Conservation (phyloP, 2,888 invertebrate genomes). For the Tineola bisselliella region DNA sequence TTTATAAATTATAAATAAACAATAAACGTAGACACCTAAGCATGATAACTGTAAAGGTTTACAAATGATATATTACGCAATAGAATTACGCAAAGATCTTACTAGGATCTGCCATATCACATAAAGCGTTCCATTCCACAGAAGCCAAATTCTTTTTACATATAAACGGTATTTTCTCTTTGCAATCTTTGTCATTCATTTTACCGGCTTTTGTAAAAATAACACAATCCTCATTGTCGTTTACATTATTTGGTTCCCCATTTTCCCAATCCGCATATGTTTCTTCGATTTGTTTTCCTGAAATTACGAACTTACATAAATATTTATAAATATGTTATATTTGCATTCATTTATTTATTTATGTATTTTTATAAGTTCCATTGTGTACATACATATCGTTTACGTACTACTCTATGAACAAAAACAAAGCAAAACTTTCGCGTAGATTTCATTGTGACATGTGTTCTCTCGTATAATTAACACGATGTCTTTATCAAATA, state of each 20-base stretch:
- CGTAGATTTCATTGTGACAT: no score
- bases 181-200: conserved; percentile 35
- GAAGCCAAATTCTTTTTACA: conserved; percentile 39
- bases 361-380: no score
- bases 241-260: conserved; percentile 37
- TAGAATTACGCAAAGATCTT: conserved; percentile 9
- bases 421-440: no score
- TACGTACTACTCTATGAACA: no score
- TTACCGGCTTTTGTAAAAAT: conserved; percentile 25
- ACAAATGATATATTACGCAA: no score
- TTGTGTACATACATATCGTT: no score
- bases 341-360: no score
- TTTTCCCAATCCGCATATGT: conserved; percentile 36
- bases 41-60: no score
- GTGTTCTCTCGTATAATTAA: no score
- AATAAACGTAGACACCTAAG: no score
- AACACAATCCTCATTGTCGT: conserved; percentile 34
- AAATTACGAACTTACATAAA: conserved; percentile 15
- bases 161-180: conserved; percentile 31
- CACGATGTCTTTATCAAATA: no score
- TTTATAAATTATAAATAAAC: no score
- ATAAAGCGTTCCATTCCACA: conserved; percentile 38
- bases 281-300: conserved; percentile 32
- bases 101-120: conserved; percentile 39
- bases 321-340: not conserved